Evolutionary conservation across 2,888 invertebrate genomes (phyloP).

Genomic region (Baccha elongata): DNA sequence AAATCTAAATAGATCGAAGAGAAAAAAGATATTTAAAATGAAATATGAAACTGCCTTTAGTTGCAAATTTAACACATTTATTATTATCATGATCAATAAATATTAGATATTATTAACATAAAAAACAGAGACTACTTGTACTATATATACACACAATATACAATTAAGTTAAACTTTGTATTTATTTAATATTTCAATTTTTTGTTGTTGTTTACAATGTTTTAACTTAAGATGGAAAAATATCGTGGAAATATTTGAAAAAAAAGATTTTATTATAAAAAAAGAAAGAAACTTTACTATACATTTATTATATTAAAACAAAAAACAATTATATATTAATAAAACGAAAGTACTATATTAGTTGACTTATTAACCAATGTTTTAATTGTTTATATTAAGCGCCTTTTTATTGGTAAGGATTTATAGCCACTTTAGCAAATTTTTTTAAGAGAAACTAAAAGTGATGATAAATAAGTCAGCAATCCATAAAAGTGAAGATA

Average conservation of each 20-base stretch:
- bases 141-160: conserved; percentile 63
- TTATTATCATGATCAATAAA: conserved; percentile 36
- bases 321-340: conserved; percentile 42
- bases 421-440: too few species aligned
- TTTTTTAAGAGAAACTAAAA: too few species aligned
- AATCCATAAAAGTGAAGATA: too few species aligned
- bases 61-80: conserved; percentile 38
- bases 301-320: conserved; percentile 70
- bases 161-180: conserved; percentile 45
- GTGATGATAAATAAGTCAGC: too few species aligned
- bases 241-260: conserved; percentile 30
- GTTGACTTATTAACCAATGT: conserved; percentile 44
- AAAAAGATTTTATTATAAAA: conserved; percentile 53
- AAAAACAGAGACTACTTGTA: conserved; percentile 66
- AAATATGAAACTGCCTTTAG: conserved; percentile 43
- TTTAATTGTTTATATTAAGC: too few species aligned
- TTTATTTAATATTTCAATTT: conserved; percentile 45
- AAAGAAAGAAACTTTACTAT: conserved; percentile 58
- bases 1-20: conserved; percentile 9
- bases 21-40: conserved; percentile 3
- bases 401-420: too few species aligned
- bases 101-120: conserved; percentile 54
- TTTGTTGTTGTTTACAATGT: conserved; percentile 63
- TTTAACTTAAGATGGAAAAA: conserved; percentile 49
- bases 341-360: conserved; percentile 63